Evolutionary conservation across 2,888 invertebrate species (phyloP).

Genomic region (Aromia moschata): DNA sequence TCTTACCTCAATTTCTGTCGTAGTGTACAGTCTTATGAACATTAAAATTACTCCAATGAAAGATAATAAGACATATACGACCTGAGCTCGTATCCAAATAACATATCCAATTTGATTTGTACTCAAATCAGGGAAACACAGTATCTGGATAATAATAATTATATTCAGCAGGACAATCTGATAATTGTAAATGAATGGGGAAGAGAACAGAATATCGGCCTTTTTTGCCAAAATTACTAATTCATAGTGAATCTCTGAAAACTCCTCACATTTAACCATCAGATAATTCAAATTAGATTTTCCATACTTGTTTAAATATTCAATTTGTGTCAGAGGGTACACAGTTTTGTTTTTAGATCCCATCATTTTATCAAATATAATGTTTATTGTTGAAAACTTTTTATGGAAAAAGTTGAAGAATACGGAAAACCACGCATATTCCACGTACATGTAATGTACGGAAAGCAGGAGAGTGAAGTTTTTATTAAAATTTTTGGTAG

Average conservation of each 20-base stretch:
- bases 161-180: neutral
- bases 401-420: neutral
- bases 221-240: neutral
- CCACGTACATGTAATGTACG: neutral
- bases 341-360: neutral
- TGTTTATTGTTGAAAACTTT: neutral
- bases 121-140: too few relatives aligned
- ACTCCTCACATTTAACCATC: neutral
- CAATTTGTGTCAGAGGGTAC: neutral
- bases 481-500: too few relatives aligned
- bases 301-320: neutral
- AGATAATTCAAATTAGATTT: neutral
- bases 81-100: too few relatives aligned
- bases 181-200: neutral
- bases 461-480: neutral
- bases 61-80: too few relatives aligned
- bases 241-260: neutral
- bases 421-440: neutral
- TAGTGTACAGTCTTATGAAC: too few relatives aligned
- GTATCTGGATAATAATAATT: neutral
- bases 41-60: too few relatives aligned
- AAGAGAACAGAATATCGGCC: neutral
- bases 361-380: neutral
- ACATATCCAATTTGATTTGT: too few relatives aligned
- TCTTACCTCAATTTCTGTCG: too few relatives aligned